A percentile compares a stretch with the other conserved stretches of the same genome.
phyloP scores from a whole-genome alignment of 2,888 invertebrate genomes.

The Orthosia gracilis region DNA sequence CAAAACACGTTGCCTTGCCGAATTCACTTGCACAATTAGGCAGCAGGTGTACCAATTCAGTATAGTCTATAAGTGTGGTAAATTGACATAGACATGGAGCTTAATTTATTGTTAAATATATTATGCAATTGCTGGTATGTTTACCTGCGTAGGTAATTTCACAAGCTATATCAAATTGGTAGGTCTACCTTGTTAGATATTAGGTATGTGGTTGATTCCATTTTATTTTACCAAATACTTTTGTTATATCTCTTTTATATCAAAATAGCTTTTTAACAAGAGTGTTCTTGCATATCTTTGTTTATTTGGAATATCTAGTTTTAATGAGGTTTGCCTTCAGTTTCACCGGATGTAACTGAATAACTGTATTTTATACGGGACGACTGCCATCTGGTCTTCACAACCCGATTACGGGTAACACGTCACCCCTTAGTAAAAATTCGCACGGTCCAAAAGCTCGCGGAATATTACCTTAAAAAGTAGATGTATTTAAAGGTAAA shows the following conservation, averaged over 20 bases:
- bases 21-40: too few species aligned
- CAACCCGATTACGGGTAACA: not conserved
- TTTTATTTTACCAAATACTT: not conserved
- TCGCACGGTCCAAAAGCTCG: too few species aligned
- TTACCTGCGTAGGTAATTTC: not conserved
- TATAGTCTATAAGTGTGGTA: not conserved
- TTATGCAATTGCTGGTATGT: not conserved
- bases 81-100: not conserved
- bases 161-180: not conserved
- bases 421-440: not conserved
- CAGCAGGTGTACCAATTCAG: not conserved
- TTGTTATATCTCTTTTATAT: too few species aligned
- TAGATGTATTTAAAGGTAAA: too few species aligned
- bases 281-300: not conserved
- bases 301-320: not conserved
- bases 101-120: not conserved
- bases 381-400: not conserved
- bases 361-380: too few species aligned
- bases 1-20: too few species aligned
- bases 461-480: too few species aligned
- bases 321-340: too few species aligned
- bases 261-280: too few species aligned
- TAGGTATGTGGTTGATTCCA: not conserved
- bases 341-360: too few species aligned
- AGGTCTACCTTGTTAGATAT: not conserved